Conservation (phyloP, 2,888 invertebrate species). For the Hydriomena furcata region DNA sequence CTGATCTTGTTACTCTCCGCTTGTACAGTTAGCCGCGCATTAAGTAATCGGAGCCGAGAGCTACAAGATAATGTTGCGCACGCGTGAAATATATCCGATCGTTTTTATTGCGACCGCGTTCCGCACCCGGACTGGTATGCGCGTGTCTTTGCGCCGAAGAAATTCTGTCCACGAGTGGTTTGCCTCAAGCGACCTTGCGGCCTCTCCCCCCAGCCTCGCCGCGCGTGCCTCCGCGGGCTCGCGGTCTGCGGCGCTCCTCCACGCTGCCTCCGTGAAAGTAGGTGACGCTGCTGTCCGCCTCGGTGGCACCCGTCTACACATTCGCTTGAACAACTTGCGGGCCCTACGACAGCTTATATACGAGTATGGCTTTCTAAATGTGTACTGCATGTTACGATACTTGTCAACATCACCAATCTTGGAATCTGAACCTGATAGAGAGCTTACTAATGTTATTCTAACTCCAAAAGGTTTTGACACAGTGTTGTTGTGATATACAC, state of each 20-base stretch:
- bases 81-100: constrained; percentile 82
- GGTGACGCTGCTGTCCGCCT: constrained; percentile 58
- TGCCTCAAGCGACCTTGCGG: constrained; percentile 81
- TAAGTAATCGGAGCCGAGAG: constrained; percentile 81
- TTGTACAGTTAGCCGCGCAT: constrained; percentile 79
- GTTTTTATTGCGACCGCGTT: constrained; percentile 79
- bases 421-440: constrained; percentile 19
- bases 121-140: constrained; percentile 69
- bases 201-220: constrained; percentile 41
- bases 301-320: constrained; percentile 54
- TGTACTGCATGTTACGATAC: constrained; percentile 34
- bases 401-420: constrained; percentile 23
- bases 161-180: constrained; percentile 80
- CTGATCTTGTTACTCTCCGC: constrained; percentile 75
- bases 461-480: background rate
- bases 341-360: constrained; percentile 62
- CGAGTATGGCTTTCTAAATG: constrained; percentile 75
- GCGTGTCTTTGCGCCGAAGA: constrained; percentile 74
- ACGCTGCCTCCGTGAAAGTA: constrained; percentile 73
- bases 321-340: constrained; percentile 48
- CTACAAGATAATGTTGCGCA: constrained; percentile 80
- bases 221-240: constrained; percentile 33
- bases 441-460: constrained; percentile 6
- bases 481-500: too few relatives aligned
- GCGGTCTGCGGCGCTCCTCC: constrained; percentile 45